phyloP scores from a whole-genome alignment of 2,888 invertebrate species.

The Eucera pruinosa region DNA sequence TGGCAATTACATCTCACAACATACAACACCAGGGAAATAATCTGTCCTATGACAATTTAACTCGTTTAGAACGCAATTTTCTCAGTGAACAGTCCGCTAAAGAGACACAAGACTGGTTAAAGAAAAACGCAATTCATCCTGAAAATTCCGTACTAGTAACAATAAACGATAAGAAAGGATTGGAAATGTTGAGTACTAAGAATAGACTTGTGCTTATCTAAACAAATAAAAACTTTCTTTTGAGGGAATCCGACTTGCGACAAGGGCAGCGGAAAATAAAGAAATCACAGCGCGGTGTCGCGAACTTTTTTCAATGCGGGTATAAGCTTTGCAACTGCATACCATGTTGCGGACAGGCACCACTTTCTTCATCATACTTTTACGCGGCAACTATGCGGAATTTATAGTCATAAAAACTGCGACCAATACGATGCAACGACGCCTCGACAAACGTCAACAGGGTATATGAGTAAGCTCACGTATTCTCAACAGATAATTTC shows the following conservation, averaged over 20 bases:
- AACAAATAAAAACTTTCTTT: slow-evolving; percentile 21
- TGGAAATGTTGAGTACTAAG: not conserved
- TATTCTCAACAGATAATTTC: slow-evolving; percentile 28
- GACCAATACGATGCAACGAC: slow-evolving; percentile 41
- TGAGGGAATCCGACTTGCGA: slow-evolving; percentile 12
- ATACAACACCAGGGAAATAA: too few relatives aligned
- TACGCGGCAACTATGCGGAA: slow-evolving; percentile 42
- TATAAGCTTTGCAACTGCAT: slow-evolving; percentile 40
- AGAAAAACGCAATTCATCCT: not conserved
- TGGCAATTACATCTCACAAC: not conserved
- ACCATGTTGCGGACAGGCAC: slow-evolving; percentile 38
- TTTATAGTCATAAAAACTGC: slow-evolving; percentile 54
- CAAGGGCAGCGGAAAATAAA: slow-evolving; percentile 13
- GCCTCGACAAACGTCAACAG: slow-evolving; percentile 45
- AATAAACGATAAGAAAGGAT: too few relatives aligned
- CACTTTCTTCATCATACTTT: slow-evolving; percentile 57
- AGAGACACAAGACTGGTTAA: not conserved
- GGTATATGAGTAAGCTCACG: slow-evolving; percentile 2
- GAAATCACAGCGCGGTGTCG: slow-evolving; percentile 31
- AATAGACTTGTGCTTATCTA: not conserved
- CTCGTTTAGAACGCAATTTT: not conserved
- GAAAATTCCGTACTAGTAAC: too few relatives aligned
- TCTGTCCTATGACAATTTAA: not conserved
- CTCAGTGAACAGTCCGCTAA: not conserved
- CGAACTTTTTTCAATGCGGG: slow-evolving; percentile 9